phyloP scores from a whole-genome alignment of 92 coral and sea anemone genomes.

The Chrysogorgia sp. region DNA sequence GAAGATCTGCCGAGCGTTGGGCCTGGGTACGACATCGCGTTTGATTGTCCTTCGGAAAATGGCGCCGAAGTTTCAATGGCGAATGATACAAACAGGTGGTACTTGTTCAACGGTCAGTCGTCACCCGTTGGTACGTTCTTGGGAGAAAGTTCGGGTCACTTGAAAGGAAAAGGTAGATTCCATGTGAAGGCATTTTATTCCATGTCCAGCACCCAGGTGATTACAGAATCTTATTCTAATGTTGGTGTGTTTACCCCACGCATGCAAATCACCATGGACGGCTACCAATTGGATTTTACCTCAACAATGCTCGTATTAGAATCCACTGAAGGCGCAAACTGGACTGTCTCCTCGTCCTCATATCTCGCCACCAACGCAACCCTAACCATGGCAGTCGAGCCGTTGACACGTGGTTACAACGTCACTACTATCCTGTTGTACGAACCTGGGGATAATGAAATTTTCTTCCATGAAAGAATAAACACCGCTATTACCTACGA shows the following conservation, averaged over 20 bases:
- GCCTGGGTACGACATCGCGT: conserved; percentile 36
- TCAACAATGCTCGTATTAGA: conserved; percentile 60
- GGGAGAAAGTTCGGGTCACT: not conserved
- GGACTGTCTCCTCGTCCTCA: conserved; percentile 43
- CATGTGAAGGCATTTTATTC: conserved; percentile 20
- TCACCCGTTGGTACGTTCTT: conserved; percentile 2
- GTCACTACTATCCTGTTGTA: conserved; percentile 54
- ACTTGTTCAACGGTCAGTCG: not conserved
- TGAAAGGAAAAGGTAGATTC: not conserved
- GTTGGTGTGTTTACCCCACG: conserved; percentile 29
- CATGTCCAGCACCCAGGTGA: conserved; percentile 5
- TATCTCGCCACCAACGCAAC: conserved; percentile 64
- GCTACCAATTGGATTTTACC: not conserved
- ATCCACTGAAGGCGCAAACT: conserved; percentile 53
- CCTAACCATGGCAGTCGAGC: conserved; percentile 51
- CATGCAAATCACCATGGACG: conserved; percentile 17
- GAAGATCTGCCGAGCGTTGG: conserved; percentile 9
- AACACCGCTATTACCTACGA: conserved; percentile 24
- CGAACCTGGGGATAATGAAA: conserved; percentile 42
- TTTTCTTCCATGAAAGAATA: conserved; percentile 30
- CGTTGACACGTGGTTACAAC: conserved; percentile 69
- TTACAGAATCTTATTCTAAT: conserved; percentile 31
- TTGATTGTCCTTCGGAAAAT: conserved; percentile 6
- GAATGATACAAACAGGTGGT: not conserved
- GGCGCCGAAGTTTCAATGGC: conserved; percentile 10